phyloP scores from a whole-genome alignment of 2,113 vertebrate species.

The Triplophysa dalaica region DNA sequence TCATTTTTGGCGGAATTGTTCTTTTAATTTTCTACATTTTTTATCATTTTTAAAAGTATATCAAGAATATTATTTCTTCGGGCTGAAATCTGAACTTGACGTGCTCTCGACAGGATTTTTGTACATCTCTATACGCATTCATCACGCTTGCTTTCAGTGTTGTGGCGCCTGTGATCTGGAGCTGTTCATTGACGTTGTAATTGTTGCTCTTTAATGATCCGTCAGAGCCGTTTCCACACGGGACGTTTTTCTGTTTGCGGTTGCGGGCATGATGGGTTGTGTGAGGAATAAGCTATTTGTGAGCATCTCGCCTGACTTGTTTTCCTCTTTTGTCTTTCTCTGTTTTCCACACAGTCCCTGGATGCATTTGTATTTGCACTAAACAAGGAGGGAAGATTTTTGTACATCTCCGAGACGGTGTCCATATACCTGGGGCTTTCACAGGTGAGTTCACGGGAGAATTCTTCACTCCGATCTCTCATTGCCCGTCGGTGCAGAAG shows the following conservation, averaged over 20 bases:
- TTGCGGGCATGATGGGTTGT: conserved; percentile 18
- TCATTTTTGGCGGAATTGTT: too few species aligned
- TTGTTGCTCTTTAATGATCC: conserved; percentile 30
- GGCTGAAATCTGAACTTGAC: too few species aligned
- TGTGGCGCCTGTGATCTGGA: conserved; percentile 14
- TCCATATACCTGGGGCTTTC: conserved; percentile 99
- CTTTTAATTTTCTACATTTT: too few species aligned
- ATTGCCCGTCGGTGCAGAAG: conserved; percentile 55
- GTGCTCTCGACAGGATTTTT: too few species aligned
- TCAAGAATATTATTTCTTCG: too few species aligned
- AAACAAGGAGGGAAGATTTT: conserved; percentile 99
- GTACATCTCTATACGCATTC: neutral
- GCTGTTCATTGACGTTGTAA: conserved; percentile 39
- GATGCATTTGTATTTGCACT: conserved; percentile 99
- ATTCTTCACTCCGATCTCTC: conserved; percentile 14
- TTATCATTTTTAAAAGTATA: too few species aligned
- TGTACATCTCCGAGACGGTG: conserved; percentile 99
- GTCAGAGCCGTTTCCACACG: conserved; percentile 30
- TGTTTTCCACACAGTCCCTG: conserved; percentile 83
- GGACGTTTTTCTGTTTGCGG: conserved; percentile 26
- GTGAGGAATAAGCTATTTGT: conserved; percentile 44
- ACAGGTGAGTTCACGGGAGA: conserved; percentile 82
- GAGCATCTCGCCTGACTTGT: conserved; percentile 29
- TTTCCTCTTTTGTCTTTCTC: conserved; percentile 17
- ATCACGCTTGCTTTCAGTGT: conserved; percentile 8